A percentile compares a stretch with the other conserved stretches of the same genome.
These are phyloP conservation scores for Campylomormyrus tamandua DNA, from an alignment of 2,113 vertebrate species.

Conservation along the genomic window DNA sequence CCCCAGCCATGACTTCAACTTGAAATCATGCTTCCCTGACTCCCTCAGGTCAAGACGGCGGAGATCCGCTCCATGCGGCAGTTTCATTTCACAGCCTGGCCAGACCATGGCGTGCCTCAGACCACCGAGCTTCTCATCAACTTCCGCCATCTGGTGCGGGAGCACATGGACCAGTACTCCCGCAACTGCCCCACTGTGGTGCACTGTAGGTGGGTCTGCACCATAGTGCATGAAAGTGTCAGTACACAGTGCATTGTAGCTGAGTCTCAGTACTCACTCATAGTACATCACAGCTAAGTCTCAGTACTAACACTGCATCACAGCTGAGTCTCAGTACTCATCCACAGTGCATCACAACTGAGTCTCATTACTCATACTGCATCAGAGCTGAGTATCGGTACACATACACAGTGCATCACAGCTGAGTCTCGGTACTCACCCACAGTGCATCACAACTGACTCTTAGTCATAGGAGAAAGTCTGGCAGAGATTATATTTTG, in stretches of 20 bases:
- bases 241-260: background rate
- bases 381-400: background rate
- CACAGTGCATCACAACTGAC: background rate
- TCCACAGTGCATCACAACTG: background rate
- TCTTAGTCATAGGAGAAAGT: background rate
- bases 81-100: slow-evolving; percentile 98
- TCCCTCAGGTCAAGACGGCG: slow-evolving; percentile 61
- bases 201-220: slow-evolving; percentile 81
- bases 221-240: background rate
- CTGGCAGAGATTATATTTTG: no score
- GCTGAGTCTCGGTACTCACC: background rate
- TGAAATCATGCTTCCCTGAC: background rate
- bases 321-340: background rate
- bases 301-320: background rate
- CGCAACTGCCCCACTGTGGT: slow-evolving; percentile 74
- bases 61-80: slow-evolving; percentile 77
- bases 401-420: background rate
- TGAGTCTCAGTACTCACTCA: background rate
- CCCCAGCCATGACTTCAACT: background rate
- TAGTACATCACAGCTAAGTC: background rate
- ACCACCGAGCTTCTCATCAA: slow-evolving; percentile 86
- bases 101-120: slow-evolving; percentile 84
- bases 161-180: slow-evolving; percentile 77
- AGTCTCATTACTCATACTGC: background rate
- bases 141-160: slow-evolving; percentile 83